Evolutionary conservation across 2,888 invertebrate genomes (phyloP).

Genomic region (Luperina testacea): DNA sequence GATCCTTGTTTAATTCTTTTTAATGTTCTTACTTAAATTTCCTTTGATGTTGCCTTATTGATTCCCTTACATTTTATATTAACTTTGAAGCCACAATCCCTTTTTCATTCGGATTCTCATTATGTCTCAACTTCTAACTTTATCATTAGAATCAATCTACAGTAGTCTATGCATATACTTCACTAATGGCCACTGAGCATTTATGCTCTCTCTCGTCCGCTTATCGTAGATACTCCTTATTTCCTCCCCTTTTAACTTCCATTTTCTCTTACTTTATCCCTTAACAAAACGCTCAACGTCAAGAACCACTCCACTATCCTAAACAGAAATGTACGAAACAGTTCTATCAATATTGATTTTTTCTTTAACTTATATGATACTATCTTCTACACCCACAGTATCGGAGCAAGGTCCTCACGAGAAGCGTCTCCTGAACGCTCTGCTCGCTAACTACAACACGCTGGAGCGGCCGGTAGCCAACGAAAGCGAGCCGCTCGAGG

Average conservation of each 20-base stretch:
- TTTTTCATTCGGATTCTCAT: background rate
- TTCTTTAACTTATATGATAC: background rate
- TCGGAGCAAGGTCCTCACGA: slow-evolving; percentile 97
- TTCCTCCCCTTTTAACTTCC: background rate
- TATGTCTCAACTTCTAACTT: background rate
- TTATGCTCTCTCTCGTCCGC: background rate
- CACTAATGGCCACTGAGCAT: background rate
- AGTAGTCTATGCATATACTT: background rate
- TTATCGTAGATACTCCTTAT: background rate
- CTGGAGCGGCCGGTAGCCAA: slow-evolving; percentile 97
- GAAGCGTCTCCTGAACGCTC: slow-evolving; percentile 95
- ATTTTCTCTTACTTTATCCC: background rate
- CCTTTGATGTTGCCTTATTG: slow-evolving; percentile 16
- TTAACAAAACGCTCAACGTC: background rate
- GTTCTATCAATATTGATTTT: background rate
- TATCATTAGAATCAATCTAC: background rate
- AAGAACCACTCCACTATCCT: background rate
- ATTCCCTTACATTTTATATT: slow-evolving; percentile 7
- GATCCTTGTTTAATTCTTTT: slow-evolving; percentile 4
- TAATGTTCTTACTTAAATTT: background rate
- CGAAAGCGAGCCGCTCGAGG: slow-evolving; percentile 97
- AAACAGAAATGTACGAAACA: background rate
- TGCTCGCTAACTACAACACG: slow-evolving; percentile 95
- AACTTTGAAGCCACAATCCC: background rate
- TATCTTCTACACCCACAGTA: slow-evolving; percentile 88